Conservation (phyloP, 2,888 invertebrate species). For the Malachius bipustulatus region DNA sequence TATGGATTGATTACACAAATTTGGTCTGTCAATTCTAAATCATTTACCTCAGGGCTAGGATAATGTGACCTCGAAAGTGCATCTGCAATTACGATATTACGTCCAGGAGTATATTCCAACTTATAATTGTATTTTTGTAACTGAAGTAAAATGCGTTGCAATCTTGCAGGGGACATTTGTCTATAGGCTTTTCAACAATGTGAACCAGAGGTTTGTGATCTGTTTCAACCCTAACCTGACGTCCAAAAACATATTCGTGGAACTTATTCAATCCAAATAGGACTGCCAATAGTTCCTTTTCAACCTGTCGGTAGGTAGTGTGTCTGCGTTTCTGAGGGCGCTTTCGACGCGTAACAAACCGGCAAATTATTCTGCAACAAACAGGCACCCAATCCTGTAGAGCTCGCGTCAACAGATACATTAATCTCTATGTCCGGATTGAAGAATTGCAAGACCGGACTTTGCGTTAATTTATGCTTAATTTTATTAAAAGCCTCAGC, state of each 20-base stretch:
- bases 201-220: too few relatives aligned
- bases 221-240: too few relatives aligned
- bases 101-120: slow-evolving; percentile 10
- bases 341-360: slow-evolving; percentile 20
- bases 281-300: slow-evolving; percentile 17
- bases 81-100: slow-evolving; percentile 13
- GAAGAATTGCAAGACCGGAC: slow-evolving; percentile 14
- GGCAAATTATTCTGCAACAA: slow-evolving; percentile 19
- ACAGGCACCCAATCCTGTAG: slow-evolving; percentile 12
- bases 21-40: slow-evolving; percentile 8
- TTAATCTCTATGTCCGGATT: slow-evolving; percentile 9
- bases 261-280: slow-evolving; percentile 16
- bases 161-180: too few relatives aligned
- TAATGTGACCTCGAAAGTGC: slow-evolving; percentile 9
- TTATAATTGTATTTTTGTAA: slow-evolving; percentile 14
- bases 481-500: slow-evolving; percentile 13
- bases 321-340: slow-evolving; percentile 16
- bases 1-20: slow-evolving; percentile 8
- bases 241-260: slow-evolving; percentile 12
- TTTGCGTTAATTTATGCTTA: slow-evolving; percentile 12
- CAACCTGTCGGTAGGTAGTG: slow-evolving; percentile 18
- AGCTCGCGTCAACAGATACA: slow-evolving; percentile 15
- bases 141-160: too few relatives aligned
- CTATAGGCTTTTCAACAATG: too few relatives aligned
- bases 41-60: neutral